Evolutionary conservation across 92 coral and sea anemone genomes (phyloP).

Genomic region (Hydrozoanthus gracilis): DNA sequence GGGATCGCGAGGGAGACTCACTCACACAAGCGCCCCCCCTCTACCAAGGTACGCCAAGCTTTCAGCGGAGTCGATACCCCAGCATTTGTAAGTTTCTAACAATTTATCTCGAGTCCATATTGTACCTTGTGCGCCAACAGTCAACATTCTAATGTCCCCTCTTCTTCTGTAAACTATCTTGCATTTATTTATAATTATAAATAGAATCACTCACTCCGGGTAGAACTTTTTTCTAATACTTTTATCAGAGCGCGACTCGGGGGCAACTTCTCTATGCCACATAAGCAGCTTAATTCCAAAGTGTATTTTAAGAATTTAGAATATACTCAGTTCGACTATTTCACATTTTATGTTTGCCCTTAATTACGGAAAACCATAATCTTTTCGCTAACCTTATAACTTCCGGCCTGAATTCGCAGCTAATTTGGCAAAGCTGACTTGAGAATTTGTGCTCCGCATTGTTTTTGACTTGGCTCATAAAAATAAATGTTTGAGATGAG

Average conservation of each 20-base stretch:
- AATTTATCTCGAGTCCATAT: slow-evolving; percentile 7
- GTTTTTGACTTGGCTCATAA: neutral
- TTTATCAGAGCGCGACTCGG: neutral
- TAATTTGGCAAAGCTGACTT: neutral
- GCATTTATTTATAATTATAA: slow-evolving; percentile 5
- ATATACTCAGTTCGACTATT: neutral
- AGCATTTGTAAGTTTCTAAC: slow-evolving; percentile 44
- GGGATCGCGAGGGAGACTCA: slow-evolving; percentile 48
- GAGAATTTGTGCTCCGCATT: neutral
- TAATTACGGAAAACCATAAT: slow-evolving; percentile 17
- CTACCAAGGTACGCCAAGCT: slow-evolving; percentile 43
- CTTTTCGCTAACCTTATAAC: slow-evolving; percentile 1
- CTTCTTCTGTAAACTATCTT: neutral
- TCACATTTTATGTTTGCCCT: slow-evolving; percentile 6
- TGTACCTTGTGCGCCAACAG: neutral
- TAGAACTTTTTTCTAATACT: neutral
- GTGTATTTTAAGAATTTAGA: slow-evolving; percentile 22
- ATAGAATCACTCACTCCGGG: neutral
- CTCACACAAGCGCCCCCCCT: slow-evolving; percentile 25
- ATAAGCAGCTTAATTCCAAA: neutral
- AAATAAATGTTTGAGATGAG: slow-evolving; percentile 11
- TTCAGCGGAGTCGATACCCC: slow-evolving; percentile 35
- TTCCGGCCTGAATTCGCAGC: slow-evolving; percentile 12
- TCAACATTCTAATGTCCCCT: no score
- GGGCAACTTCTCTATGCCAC: neutral